Evolutionary conservation across 2,888 invertebrate genomes (phyloP), one percentile per base, ranked within the genome.

Genomic region (Macaria notata): DNA sequence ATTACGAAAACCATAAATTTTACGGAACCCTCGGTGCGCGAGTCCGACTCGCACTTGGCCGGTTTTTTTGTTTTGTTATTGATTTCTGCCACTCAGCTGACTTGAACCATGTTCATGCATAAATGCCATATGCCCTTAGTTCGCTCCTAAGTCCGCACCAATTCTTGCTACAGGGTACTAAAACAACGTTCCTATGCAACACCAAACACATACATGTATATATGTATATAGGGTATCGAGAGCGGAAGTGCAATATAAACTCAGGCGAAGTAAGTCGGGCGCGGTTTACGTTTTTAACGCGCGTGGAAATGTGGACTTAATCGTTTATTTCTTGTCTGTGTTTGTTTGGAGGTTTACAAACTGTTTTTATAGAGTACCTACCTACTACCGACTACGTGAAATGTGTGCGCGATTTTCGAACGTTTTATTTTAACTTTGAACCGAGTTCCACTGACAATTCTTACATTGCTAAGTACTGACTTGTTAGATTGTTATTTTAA

Each of bases 241-340:
- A 54, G 50, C 59, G 59, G 59, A 59, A 59, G 48, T 59, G 51
- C 59, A 59, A 47, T 59, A 50, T 59, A 54, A 59, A 59, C 54
- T 52, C 19, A 31, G 48, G 8, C 29, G 42, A 43, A 57, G 46
- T 54, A 49, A 59, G 49, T 59, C 59, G 47, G 45, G 44, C 54
- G 41, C 51, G 59, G 54, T 54, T 54, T 38, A 54, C 42, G 47
- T 54, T 54, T 48, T 54, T 50, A 54, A 47, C 59, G 54, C 46
- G 54, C 9, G 42, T 43, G 47, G 30, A 49, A 42, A 54, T 9
- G 33, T 38, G 47, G 30, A 49, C 36, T 52, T 54, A 7, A 46
- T 31, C 4, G 39, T 42, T 49, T 33, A 33, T 49, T 53, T 41
- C 45, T 8, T 49, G 31, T 53, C 42, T 49, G 9, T 56, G 52